Percentiles rank a stretch among this genome's conserved stretches.
These are phyloP conservation scores for Glandiceps talaboti DNA, from an alignment of 53 echinoderm and acorn worm genomes.

Conservation along the genomic window DNA sequence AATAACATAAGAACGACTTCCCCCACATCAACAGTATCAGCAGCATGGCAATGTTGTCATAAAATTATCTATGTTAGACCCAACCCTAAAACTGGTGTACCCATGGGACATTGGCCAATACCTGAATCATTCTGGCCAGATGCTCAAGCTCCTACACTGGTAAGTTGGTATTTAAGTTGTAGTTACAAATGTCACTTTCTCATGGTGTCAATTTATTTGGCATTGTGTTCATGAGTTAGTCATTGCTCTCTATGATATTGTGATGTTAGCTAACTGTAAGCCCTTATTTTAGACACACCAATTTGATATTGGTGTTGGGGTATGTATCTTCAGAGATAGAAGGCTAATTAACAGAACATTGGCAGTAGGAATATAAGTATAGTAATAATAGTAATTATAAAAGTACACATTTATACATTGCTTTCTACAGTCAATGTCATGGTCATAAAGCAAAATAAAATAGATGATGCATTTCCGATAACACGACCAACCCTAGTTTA, in stretches of 20 bases:
- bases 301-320: too few relatives aligned
- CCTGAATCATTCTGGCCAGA: slow-evolving; percentile 99
- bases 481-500: too few relatives aligned
- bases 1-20: slow-evolving; percentile 36
- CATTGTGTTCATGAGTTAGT: not conserved
- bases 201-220: not conserved
- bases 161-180: too few relatives aligned
- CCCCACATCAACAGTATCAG: slow-evolving; percentile 53
- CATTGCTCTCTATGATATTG: not conserved
- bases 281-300: too few relatives aligned
- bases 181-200: slow-evolving; percentile 10
- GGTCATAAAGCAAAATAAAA: too few relatives aligned
- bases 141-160: slow-evolving; percentile 74
- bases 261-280: not conserved
- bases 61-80: slow-evolving; percentile 86
- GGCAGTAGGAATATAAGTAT: too few relatives aligned
- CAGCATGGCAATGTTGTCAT: slow-evolving; percentile 84
- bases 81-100: slow-evolving; percentile 90
- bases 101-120: slow-evolving; percentile 95
- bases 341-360: too few relatives aligned
- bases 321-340: too few relatives aligned
- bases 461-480: too few relatives aligned
- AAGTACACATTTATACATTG: too few relatives aligned
- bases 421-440: too few relatives aligned
- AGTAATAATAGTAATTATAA: too few relatives aligned